Conservation (phyloP, 2,113 vertebrate genomes). For the Cathartes aura region DNA sequence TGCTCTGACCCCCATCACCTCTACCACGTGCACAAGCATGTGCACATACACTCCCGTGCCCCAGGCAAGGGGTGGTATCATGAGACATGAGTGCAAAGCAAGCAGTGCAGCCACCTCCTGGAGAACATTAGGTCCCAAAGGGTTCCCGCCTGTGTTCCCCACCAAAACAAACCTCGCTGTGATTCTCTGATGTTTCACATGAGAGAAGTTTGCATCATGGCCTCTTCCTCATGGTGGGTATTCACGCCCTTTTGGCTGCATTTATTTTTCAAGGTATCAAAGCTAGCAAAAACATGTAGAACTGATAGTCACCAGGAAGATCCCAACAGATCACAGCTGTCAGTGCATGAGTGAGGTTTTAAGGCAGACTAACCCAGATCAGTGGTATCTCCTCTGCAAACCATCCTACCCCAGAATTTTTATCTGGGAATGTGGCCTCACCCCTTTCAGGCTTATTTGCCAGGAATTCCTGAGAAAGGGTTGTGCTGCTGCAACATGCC, state of each 20-base stretch:
- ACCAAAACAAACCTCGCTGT: background rate
- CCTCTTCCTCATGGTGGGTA: background rate
- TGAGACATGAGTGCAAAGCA: background rate
- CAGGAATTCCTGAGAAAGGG: background rate
- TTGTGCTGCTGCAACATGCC: background rate
- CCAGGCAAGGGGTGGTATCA: background rate
- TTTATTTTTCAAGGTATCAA: background rate
- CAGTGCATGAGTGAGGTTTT: background rate
- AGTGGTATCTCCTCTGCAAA: background rate
- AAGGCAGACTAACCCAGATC: background rate
- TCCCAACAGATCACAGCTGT: background rate
- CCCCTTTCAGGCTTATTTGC: background rate
- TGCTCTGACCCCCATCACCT: background rate
- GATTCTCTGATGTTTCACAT: background rate
- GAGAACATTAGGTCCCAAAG: background rate
- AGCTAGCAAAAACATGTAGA: background rate
- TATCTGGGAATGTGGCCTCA: background rate
- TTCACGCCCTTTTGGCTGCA: background rate
- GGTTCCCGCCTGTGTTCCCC: background rate
- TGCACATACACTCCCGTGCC: background rate
- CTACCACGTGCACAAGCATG: background rate
- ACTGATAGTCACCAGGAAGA: background rate
- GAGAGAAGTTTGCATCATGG: background rate
- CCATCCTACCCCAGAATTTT: background rate
- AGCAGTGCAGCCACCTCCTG: background rate